Evolutionary conservation across 2,888 invertebrate species (phyloP).

Genomic region (Rhamnusium bicolor): DNA sequence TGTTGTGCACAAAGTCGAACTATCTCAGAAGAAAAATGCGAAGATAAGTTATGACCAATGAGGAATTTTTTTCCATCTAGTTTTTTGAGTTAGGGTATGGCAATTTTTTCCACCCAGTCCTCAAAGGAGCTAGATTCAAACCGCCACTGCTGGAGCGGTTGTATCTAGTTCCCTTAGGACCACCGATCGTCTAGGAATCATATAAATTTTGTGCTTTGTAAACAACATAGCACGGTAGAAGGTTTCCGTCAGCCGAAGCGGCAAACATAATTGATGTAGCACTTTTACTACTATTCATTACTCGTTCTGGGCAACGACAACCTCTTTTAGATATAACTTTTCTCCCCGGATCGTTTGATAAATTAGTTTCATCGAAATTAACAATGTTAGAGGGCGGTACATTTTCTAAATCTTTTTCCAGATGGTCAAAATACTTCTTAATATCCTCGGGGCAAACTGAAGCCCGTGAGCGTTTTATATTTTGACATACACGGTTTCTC

Average conservation of each 20-base stretch:
- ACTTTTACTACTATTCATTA: slow-evolving; percentile 38
- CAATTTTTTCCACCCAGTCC: slow-evolving; percentile 19
- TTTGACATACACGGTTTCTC: slow-evolving; percentile 27
- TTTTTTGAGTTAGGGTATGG: slow-evolving; percentile 17
- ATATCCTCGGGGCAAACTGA: slow-evolving; percentile 24
- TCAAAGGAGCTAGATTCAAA: slow-evolving; percentile 23
- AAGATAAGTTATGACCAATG: slow-evolving; percentile 17
- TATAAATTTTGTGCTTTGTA: neutral
- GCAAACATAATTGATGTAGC: neutral
- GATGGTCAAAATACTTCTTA: slow-evolving; percentile 34
- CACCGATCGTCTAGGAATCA: neutral
- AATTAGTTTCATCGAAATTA: slow-evolving; percentile 38
- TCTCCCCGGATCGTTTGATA: slow-evolving; percentile 29
- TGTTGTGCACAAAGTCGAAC: neutral
- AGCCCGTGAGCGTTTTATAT: slow-evolving; percentile 34
- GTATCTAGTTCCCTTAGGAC: neutral
- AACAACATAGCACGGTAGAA: neutral
- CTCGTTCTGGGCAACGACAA: slow-evolving; percentile 34
- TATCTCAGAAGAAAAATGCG: slow-evolving; percentile 4
- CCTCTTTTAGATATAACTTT: slow-evolving; percentile 37
- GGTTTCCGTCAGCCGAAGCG: slow-evolving; percentile 6
- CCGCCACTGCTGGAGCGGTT: neutral
- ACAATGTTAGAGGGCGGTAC: slow-evolving; percentile 31
- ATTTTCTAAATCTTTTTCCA: slow-evolving; percentile 26
- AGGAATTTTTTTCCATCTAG: slow-evolving; percentile 27